Conservation (phyloP, 2,113 vertebrate genomes). For the Calidris pugnax region DNA sequence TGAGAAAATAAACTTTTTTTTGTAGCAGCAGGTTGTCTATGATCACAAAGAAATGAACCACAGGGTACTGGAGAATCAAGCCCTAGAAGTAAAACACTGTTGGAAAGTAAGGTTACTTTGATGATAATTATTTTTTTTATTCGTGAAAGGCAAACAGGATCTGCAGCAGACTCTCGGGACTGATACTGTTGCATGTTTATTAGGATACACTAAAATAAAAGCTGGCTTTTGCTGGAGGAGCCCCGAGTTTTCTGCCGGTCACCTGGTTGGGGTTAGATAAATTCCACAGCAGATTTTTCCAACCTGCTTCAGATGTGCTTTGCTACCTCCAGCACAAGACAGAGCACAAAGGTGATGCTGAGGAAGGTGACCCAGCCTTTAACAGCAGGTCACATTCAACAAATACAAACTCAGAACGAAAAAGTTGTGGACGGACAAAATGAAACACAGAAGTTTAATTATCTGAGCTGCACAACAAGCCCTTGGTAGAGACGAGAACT, state of each 20-base stretch:
- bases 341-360: not conserved
- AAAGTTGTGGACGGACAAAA: not conserved
- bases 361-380: not conserved
- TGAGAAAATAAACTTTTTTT: not conserved
- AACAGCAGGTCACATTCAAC: not conserved
- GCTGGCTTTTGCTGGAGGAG: not conserved
- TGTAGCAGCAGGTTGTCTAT: not conserved
- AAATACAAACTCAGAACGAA: not conserved
- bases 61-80: not conserved
- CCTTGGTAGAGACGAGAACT: not conserved
- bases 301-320: fast-evolving
- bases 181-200: fast-evolving
- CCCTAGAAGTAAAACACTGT: not conserved
- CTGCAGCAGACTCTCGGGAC: not conserved
- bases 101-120: not conserved
- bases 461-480: not conserved
- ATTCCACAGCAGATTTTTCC: not conserved
- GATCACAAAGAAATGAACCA: not conserved
- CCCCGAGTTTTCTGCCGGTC: not conserved
- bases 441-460: not conserved
- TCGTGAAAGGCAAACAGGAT: not conserved
- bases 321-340: not conserved
- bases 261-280: too few species aligned
- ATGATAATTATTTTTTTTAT: not conserved
- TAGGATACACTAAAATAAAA: not conserved